Percentiles rank a stretch among this genome's conserved stretches.
phyloP scores from a whole-genome alignment of 2,888 invertebrate genomes.

The Heliconius charithonia region DNA sequence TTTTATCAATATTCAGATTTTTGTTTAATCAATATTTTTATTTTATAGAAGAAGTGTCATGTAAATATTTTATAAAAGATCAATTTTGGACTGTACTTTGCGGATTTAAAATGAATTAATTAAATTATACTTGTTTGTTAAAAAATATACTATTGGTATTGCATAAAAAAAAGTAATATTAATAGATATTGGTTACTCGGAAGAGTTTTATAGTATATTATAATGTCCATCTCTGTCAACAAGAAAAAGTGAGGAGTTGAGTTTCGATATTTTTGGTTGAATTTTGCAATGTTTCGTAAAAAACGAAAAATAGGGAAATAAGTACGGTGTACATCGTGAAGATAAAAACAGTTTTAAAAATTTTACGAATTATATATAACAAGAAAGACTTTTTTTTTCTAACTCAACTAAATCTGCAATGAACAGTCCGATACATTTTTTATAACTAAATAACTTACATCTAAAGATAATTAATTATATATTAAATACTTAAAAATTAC shows the following conservation, averaged over 20 bases:
- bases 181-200: too few relatives aligned
- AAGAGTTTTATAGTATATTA: too few relatives aligned
- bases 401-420: constrained; percentile 2
- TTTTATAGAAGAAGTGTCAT: constrained; percentile 22
- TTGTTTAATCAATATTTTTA: neutral
- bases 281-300: too few relatives aligned
- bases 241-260: too few relatives aligned
- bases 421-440: neutral
- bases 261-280: too few relatives aligned
- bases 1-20: neutral
- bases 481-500: constrained; percentile 45
- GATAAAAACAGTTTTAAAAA: too few relatives aligned
- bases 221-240: too few relatives aligned
- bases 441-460: constrained; percentile 8
- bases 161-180: too few relatives aligned
- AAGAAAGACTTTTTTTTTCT: too few relatives aligned
- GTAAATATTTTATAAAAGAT: constrained; percentile 34
- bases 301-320: too few relatives aligned
- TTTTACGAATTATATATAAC: too few relatives aligned
- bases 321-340: too few relatives aligned
- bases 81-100: constrained; percentile 9
- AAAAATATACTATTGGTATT: neutral
- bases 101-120: neutral
- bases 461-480: constrained; percentile 27
- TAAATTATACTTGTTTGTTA: neutral